Conservation (phyloP, 1,140 invertebrate species). For the Musca domestica region DNA sequence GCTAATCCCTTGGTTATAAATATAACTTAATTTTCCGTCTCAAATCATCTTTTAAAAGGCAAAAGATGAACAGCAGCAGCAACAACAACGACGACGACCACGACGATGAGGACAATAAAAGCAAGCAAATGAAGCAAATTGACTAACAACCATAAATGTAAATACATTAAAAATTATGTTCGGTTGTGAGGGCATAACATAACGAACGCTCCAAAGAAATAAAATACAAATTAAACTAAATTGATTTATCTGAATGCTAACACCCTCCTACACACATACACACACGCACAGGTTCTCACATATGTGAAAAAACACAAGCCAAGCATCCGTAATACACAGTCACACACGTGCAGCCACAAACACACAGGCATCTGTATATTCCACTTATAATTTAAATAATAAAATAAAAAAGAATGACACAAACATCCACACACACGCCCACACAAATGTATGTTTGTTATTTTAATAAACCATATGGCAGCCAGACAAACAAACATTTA, state of each 20-base stretch:
- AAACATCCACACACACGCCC: neutral
- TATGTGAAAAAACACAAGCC: neutral
- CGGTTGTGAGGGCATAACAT: conserved; percentile 4
- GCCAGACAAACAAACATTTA: neutral
- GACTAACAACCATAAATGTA: too few species aligned
- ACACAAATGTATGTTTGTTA: neutral
- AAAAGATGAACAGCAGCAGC: too few species aligned
- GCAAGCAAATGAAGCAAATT: too few species aligned
- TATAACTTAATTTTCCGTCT: too few species aligned
- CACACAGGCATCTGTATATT: too few species aligned
- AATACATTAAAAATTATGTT: conserved; percentile 3
- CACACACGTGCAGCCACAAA: too few species aligned
- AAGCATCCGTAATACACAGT: too few species aligned
- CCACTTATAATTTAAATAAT: neutral
- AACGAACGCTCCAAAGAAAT: conserved; percentile 13
- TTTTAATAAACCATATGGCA: neutral
- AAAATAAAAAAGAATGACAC: neutral
- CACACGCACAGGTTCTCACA: too few species aligned
- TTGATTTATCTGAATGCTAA: conserved; percentile 5
- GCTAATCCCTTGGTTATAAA: too few species aligned
- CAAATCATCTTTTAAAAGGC: too few species aligned
- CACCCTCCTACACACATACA: neutral
- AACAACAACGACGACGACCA: too few species aligned
- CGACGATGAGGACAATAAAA: too few species aligned
- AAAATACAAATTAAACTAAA: conserved; percentile 20